phyloP scores from a whole-genome alignment of 2,113 vertebrate genomes.

The Lycaon pictus region DNA sequence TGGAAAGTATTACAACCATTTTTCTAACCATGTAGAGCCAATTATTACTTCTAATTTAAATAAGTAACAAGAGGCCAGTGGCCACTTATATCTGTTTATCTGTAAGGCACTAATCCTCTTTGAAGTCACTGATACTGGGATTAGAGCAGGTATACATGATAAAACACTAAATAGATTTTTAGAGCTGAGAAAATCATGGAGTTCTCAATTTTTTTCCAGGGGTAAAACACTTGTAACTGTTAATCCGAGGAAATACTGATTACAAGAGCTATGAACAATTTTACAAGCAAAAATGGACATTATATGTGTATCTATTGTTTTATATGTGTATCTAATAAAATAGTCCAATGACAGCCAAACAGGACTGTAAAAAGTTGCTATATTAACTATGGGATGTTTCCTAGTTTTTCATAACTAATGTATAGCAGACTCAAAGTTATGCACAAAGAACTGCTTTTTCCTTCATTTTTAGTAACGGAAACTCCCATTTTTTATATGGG shows the following conservation, averaged over 20 bases:
- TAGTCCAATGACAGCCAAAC: not conserved
- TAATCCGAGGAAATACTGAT: conserved; percentile 6
- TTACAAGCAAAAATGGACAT: not conserved
- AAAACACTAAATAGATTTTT: conserved; percentile 14
- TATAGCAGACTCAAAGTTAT: not conserved
- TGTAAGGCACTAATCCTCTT: conserved; percentile 26
- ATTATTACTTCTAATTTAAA: conserved; percentile 46
- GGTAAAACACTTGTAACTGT: not conserved
- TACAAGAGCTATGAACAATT: conserved; percentile 28
- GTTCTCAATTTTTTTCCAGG: not conserved
- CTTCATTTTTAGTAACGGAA: conserved; percentile 39
- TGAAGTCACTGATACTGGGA: not conserved
- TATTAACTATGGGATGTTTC: not conserved
- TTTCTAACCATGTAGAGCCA: conserved; percentile 19
- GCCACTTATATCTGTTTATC: conserved; percentile 24
- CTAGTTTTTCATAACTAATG: not conserved
- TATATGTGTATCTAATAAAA: not conserved
- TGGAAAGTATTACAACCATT: conserved; percentile 21
- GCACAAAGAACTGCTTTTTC: not conserved
- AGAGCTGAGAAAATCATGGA: conserved; percentile 35
- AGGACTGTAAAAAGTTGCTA: not conserved
- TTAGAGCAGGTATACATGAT: not conserved
- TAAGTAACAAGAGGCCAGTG: not conserved
- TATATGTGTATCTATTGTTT: not conserved
- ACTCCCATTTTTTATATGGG: not conserved